Conservation (phyloP, 2,888 invertebrate species). For the Drosophila multiciliata region DNA sequence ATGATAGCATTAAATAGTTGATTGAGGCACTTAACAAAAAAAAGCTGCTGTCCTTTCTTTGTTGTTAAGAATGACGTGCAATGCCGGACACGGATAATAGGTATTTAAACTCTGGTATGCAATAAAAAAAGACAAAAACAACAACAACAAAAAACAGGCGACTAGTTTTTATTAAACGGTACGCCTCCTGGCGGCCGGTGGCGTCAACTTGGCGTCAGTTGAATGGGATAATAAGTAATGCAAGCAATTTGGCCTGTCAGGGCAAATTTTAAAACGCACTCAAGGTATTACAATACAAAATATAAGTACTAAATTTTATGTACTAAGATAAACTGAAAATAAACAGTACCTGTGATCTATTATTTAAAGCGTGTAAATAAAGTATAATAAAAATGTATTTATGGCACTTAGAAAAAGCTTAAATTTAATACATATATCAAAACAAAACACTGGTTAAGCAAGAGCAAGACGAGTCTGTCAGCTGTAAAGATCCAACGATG, state of each 20-base stretch:
- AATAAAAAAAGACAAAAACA: slow-evolving; percentile 42
- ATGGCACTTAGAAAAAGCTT: neutral
- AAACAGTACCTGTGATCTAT: neutral
- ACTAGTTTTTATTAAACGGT: slow-evolving; percentile 70
- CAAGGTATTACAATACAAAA: neutral
- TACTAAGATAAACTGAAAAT: neutral
- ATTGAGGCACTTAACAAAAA: neutral
- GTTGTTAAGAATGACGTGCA: slow-evolving; percentile 26
- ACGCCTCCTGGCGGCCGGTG: slow-evolving; percentile 63
- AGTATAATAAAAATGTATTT: neutral
- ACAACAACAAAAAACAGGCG: slow-evolving; percentile 44
- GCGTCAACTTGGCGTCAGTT: slow-evolving; percentile 74
- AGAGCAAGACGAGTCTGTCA: slow-evolving; percentile 5
- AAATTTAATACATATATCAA: neutral
- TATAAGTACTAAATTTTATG: neutral
- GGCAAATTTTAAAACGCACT: slow-evolving; percentile 28
- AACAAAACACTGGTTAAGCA: slow-evolving; percentile 4
- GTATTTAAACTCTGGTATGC: slow-evolving; percentile 51
- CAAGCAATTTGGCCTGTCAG: slow-evolving; percentile 15
- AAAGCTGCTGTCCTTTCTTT: slow-evolving; percentile 7
- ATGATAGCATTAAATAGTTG: neutral
- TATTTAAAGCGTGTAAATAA: no score
- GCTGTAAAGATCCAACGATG: slow-evolving; percentile 1
- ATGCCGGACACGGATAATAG: slow-evolving; percentile 28
- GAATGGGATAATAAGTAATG: slow-evolving; percentile 66